Evolutionary conservation across 2,797 vertebrate species (phyloP).

Genomic region (Bryconaethiops microstoma): DNA sequence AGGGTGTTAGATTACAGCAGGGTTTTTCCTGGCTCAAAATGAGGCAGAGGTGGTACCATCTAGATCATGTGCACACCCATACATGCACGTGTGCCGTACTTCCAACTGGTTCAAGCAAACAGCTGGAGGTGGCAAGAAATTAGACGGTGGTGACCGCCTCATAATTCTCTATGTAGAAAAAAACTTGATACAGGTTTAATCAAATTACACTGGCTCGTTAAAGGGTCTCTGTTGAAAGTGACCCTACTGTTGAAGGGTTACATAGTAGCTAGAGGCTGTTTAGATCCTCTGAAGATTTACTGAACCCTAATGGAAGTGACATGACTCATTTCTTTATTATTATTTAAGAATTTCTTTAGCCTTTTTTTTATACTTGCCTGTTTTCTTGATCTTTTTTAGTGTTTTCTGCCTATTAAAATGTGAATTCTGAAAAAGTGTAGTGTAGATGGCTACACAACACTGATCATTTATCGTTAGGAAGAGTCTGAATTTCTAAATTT

Average conservation of each 20-base stretch:
- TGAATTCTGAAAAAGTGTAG: not conserved
- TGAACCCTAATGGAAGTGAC: not conserved
- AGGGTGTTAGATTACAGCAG: constrained; percentile 11
- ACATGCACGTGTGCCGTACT: too few relatives aligned
- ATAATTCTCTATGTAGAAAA: too few relatives aligned
- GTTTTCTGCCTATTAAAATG: not conserved
- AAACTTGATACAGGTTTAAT: not conserved
- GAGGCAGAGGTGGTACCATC: too few relatives aligned
- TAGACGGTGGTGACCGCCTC: too few relatives aligned
- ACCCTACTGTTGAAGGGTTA: not conserved
- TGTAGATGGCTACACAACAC: not conserved
- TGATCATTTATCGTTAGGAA: too few relatives aligned
- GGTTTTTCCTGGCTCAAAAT: too few relatives aligned
- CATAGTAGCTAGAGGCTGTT: not conserved
- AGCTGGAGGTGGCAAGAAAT: too few relatives aligned
- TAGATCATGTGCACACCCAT: too few relatives aligned
- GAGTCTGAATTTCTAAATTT: too few relatives aligned
- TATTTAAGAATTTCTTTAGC: not conserved
- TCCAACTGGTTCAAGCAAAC: too few relatives aligned
- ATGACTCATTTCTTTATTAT: not conserved
- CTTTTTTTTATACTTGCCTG: not conserved
- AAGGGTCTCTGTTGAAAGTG: not conserved
- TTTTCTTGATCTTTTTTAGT: not conserved
- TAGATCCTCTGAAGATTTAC: not conserved
- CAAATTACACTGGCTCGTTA: constrained; percentile 13